Base-by-base conservation (phyloP, 2,797 vertebrate species). In the Pipistrellus nathusii region DNA sequence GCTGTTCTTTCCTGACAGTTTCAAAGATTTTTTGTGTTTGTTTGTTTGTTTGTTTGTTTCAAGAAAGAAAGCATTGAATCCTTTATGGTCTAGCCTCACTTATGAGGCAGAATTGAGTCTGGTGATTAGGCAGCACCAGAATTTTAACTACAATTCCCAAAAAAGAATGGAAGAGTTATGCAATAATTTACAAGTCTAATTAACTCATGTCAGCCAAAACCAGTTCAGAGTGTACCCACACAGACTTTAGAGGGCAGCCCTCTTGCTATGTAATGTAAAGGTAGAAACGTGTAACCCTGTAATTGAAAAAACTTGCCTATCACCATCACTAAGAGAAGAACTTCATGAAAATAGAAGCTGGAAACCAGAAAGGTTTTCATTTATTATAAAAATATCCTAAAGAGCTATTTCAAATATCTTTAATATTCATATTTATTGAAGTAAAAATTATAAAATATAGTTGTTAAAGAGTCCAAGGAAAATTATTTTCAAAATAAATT, bases 1-100 rank as follows among this genome's bases (percentile, higher is more conserved):
- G 91, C 95, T 94, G 85, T 96, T 97, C 53, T 93, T 97, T 97
- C 97, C 93, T 97, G 95, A 96, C 95, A 97, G 85, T 94, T 97
- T 7, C 17, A 95, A 98, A 96, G 95, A 68, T 97, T 93, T 88
- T 92, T 53, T 55, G 21, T 15, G 6, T 20, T 44, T 44, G 9
- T 44, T 9, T 51, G 48, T 53, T 17, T 18, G 51, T 53, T 2
- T 55, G 94, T 97, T 97, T 97, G 92, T 98, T 97, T 97, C 94
- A 78, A 83, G 82, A 96, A 97, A 95, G 68, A 82, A 97, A 97
- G 96, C 48, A 96, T 95, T 93, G 95, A 85, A 93, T 96, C 81
- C 85, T 97, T 91, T 92, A 95, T 89, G 85, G 78, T 71, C 90
- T 62, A 93, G 46, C 90, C 95, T 95, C 94, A 87, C 88, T 84